These are phyloP conservation scores for Echinometra lucunter DNA, from an alignment of 53 echinoderm and acorn worm species.

Conservation along the genomic window DNA sequence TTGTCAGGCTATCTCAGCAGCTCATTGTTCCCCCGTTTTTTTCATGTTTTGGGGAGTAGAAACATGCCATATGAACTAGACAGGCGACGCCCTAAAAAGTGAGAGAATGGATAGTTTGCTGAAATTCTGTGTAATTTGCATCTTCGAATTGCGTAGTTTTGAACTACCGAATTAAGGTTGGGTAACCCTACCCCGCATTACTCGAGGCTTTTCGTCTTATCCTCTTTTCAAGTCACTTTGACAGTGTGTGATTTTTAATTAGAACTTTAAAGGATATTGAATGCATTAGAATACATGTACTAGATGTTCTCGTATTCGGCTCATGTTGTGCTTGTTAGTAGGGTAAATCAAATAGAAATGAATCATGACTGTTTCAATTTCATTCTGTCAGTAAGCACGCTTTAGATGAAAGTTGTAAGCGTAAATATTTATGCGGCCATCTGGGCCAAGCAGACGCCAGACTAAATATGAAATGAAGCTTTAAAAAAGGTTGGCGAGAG, in stretches of 20 bases:
- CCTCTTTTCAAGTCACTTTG: neutral
- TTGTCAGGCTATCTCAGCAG: too few species aligned
- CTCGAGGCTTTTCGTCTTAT: neutral
- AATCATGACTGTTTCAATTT: neutral
- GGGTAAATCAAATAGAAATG: neutral
- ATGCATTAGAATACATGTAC: neutral
- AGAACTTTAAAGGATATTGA: neutral
- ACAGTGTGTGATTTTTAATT: neutral
- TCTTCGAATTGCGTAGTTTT: neutral
- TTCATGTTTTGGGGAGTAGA: neutral
- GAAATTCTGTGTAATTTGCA: neutral
- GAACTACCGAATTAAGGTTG: neutral
- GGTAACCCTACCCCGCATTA: neutral
- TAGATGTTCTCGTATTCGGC: neutral
- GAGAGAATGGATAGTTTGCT: neutral
- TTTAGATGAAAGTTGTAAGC: neutral
- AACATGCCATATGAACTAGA: neutral
- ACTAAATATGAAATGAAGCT: constrained; percentile 15
- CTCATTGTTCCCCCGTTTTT: too few species aligned
- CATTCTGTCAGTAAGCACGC: neutral
- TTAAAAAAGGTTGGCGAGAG: neutral
- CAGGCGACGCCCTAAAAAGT: neutral
- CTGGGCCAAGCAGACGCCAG: constrained; percentile 30
- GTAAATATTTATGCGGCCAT: constrained; percentile 23
- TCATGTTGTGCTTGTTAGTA: neutral